Conservation (phyloP, 92 coral and sea anemone genomes). For the Desmophyllum pertusum region DNA sequence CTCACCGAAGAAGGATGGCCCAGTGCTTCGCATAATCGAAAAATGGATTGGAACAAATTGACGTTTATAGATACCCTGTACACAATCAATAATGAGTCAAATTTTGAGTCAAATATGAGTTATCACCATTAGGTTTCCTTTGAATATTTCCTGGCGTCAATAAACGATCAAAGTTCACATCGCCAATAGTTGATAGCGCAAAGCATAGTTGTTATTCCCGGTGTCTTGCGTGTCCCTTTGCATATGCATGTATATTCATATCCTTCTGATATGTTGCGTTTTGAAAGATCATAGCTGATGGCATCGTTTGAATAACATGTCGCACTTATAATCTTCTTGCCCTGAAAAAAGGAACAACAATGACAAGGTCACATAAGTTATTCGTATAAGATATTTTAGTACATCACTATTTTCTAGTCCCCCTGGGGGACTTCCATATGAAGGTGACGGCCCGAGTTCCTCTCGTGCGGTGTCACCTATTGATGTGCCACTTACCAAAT, state of each 20-base stretch:
- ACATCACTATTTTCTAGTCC: too few species aligned
- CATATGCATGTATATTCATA: neutral
- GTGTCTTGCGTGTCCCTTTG: neutral
- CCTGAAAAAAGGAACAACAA: neutral
- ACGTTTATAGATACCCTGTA: neutral
- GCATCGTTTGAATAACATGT: slow-evolving; percentile 30
- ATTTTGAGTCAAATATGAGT: neutral
- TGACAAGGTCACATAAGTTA: too few species aligned
- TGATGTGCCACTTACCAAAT: too few species aligned
- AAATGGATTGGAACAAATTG: neutral
- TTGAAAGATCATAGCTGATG: neutral
- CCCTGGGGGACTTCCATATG: too few species aligned
- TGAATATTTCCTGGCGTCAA: neutral
- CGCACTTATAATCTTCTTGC: slow-evolving; percentile 26
- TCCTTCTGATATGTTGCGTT: neutral
- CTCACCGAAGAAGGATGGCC: too few species aligned
- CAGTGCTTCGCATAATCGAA: too few species aligned
- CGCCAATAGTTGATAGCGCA: slow-evolving; percentile 15
- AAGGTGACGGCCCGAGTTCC: too few species aligned
- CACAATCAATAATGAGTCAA: neutral
- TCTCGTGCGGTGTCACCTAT: too few species aligned
- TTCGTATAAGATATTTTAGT: too few species aligned
- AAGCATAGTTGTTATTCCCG: neutral
- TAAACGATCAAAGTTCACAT: slow-evolving; percentile 29
- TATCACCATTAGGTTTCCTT: neutral